Evolutionary conservation across 2,888 invertebrate genomes (phyloP), one percentile per base, ranked within the genome.

Genomic region (Laothoe populi): DNA sequence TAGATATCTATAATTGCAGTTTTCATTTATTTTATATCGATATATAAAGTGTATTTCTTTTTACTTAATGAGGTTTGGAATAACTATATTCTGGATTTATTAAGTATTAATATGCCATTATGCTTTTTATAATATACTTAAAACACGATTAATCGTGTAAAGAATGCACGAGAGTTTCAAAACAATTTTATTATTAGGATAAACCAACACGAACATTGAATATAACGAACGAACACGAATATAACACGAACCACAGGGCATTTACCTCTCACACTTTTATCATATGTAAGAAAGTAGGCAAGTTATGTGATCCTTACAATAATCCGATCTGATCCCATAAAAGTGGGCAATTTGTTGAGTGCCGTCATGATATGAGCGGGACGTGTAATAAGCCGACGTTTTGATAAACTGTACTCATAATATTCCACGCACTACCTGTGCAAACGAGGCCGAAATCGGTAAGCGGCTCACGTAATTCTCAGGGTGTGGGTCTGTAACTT

Each of bases 321-420:
- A 83, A 83, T 79, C 78, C 78, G 68, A 72, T 73, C 75, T 70
- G 73, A 81, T 79, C 76, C 73, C 69, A 72, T 75, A 76, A 79
- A 82, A 82, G 82, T 76, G 80, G 75, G 70, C 83, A 86, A 88
- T 87, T 87, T 87, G 86, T 84, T 79, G 77, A 79, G 83, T 81
- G 77, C 79, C 74, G 70, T 74, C 73, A 70, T 71, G 77, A 79
- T 81, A 80, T 72, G 75, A 66, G 74, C 75, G 75, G 73, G 72
- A 76, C 77, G 75, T 73, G 70, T 70, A 77, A 71, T 74, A 75
- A 79, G 74, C 77, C 77, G 84, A 78, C 83, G 74, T 80, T 86
- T 87, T 87, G 86, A 87, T 85, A 87, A 85, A 87, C 87, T 86
- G 82, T 78, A 73, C 73, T 78, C 82, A 79, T 86, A 85, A 87